Evolutionary conservation across 2,113 vertebrate genomes (phyloP).

Genomic region (Poeciliopsis retropinna): DNA sequence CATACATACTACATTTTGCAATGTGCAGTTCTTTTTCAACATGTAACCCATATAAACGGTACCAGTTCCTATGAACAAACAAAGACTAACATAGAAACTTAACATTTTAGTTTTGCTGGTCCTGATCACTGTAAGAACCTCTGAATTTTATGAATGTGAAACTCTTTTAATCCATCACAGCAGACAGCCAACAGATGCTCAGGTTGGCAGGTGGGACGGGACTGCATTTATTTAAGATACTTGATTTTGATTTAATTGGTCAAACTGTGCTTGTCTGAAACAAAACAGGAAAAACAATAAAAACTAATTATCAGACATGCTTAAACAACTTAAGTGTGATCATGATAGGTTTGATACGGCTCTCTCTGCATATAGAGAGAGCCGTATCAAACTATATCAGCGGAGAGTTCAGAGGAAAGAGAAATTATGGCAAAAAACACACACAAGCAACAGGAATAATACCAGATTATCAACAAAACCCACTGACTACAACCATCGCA

Average conservation of each 20-base stretch:
- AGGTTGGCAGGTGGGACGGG: neutral
- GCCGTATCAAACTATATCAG: no score
- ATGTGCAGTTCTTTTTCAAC: conserved; percentile 1
- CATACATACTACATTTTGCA: conserved; percentile 17
- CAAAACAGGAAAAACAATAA: no score
- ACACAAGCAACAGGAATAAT: no score
- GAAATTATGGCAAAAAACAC: no score
- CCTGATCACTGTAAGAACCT: neutral
- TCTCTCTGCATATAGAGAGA: no score
- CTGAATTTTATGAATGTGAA: neutral
- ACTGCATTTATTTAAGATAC: neutral
- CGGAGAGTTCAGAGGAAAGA: no score
- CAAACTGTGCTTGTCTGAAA: no score
- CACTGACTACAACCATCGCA: no score
- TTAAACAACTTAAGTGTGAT: no score
- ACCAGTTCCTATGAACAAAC: neutral
- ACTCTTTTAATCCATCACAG: neutral
- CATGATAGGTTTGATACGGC: no score
- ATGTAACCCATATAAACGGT: neutral
- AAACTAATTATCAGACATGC: no score
- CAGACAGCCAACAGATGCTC: neutral
- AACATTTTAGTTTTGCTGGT: neutral
- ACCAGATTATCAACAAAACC: no score
- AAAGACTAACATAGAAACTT: conserved; percentile 6
- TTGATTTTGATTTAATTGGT: neutral